Base-by-base conservation (phyloP, 2,797 vertebrate genomes). In the Anomalospiza imberbis region DNA sequence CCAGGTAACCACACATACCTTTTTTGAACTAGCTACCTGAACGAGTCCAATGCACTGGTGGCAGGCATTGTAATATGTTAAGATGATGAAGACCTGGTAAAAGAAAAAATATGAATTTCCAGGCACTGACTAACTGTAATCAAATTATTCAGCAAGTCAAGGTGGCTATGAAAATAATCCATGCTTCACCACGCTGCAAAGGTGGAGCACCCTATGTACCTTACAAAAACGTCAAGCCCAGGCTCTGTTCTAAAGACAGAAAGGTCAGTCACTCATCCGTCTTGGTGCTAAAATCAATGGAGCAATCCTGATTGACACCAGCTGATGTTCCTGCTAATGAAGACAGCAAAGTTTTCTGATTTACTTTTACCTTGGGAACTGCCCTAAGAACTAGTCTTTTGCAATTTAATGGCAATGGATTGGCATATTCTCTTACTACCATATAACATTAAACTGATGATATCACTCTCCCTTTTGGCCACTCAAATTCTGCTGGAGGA, bases 381-480 rank as follows among this genome's bases (percentile, higher is more conserved):
- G 55, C 88, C 61, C 73, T 91, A 74, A 76, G 57, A 93, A 93
- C 62, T 26, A 38, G 10, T 28, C 84, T 85, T 89, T 85, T 71
- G 40, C 63, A 85, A 7, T 90, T 88, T 87, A 90, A 81, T 10
- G 61, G 13, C 80, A 83, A 50, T 42, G 61, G 87, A 57, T 93
- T 84, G 36, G 55, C 54, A 61, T 62, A 65, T 66, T 94, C 48
- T 76, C 51, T 62, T 75, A 51, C 70, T 77, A 51, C 31, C 25
- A 42, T 58, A 20, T 51, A 70, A 61, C 24, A 40, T 79, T 92
- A 89, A 94, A 71, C 54, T 83, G 20, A 71, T 74, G 76, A 92
- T 93, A 95, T 55, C 66, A 62, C 26, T 85, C 32, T 95, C 91
- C 34, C 85, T 79, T 80, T 77, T 94, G 94, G 70, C 47, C 70